Evolutionary conservation across 2,797 vertebrate species (phyloP), one percentile per base, ranked within the genome.

Genomic region (Anabas testudineus): DNA sequence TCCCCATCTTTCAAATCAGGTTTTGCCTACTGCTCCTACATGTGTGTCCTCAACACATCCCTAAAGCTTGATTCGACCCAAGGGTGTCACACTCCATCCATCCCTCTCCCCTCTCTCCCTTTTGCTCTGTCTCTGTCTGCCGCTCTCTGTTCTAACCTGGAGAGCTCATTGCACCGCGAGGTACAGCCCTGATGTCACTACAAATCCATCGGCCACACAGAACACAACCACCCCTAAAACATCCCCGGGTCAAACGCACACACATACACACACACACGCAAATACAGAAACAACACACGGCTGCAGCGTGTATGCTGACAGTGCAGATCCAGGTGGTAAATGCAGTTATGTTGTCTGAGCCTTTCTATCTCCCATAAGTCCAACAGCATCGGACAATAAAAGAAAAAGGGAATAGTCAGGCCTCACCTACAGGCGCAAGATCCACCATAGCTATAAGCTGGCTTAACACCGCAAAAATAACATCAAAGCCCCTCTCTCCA

Each of bases 181-280:
- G 67, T 91, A 89, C 63, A 68, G 67, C 87, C 88, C 81, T 67
- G 73, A 84, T 91, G 91, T 90, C 91, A 84, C 86, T 78, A 79
- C 72, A 81, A 87, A 91, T 92, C 76, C 75, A 82, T 90, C 70
- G 67, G 82, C 73, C 49, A 51, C 71, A 39, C 81, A 70, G 24
- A 0, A 41, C 80, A 74, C 51, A 45, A 66, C 77, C 62, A 41
- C 43, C 72, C 56, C 71, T 59, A 55, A 81, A 85, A 88, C 75
- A 76, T 78, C 86, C 84, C 43, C 45, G 2, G 83, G 88, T 87
- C 81, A 85, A 63, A 80, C 43, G 53, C 41, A 45, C 42, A 62
- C 42, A 21, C 14, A 22, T 24, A 15, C 24, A 51, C 34, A n/a
- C n/a, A 7, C 30, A 32, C 34, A 60, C 69, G 73, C 49, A 30